Evolutionary conservation across 2,888 invertebrate genomes (phyloP).

Genomic region (Oxyscelio sp.): DNA sequence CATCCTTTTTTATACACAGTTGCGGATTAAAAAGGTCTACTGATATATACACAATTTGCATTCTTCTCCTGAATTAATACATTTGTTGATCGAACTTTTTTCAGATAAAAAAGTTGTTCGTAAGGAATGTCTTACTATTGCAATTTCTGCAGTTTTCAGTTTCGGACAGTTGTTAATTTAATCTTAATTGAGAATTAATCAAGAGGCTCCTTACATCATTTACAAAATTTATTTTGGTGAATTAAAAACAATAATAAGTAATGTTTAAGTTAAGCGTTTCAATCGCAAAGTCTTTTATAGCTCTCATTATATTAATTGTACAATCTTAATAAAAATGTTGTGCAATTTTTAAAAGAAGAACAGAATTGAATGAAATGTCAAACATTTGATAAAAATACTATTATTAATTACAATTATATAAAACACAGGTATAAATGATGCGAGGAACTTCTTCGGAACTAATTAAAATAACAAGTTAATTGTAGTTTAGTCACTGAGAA

Average conservation of each 20-base stretch:
- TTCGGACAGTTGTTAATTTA: conserved; percentile 15
- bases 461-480: conserved; percentile 12
- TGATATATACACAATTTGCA: conserved; percentile 30
- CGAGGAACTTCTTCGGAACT: background rate
- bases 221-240: too few relatives aligned
- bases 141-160: background rate
- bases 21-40: conserved; percentile 21
- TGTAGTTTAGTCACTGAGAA: background rate
- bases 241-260: too few relatives aligned
- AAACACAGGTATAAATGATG: too few relatives aligned
- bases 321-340: too few relatives aligned
- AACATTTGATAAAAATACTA: too few relatives aligned
- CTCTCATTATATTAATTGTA: too few relatives aligned
- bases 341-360: too few relatives aligned
- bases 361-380: too few relatives aligned
- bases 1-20: conserved; percentile 37
- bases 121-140: conserved; percentile 15
- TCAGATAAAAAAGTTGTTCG: background rate
- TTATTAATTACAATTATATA: too few relatives aligned
- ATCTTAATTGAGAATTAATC: background rate
- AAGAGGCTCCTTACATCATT: background rate
- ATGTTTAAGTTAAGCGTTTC: too few relatives aligned
- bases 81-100: conserved; percentile 38
- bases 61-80: conserved; percentile 13
- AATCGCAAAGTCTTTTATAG: too few relatives aligned